Evolutionary conservation across 2,797 vertebrate species (phyloP).

Genomic region (Oryzias sinensis): DNA sequence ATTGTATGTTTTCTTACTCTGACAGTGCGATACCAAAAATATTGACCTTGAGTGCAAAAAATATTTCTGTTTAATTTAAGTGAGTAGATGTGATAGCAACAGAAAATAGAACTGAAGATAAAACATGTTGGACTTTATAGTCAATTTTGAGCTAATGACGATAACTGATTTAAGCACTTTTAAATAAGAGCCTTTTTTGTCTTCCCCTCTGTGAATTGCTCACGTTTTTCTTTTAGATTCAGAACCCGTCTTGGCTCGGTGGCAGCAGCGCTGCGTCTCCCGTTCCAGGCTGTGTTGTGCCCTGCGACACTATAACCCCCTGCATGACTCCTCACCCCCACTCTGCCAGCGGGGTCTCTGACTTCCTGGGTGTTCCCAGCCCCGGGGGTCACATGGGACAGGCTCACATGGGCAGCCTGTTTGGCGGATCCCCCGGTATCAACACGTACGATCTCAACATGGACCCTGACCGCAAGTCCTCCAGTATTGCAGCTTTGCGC

Average conservation of each 20-base stretch:
- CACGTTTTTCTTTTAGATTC: conserved; percentile 81
- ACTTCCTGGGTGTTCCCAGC: conserved; percentile 88
- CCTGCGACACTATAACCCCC: conserved; percentile 91
- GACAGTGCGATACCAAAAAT: too few relatives aligned
- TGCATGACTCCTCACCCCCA: conserved; percentile 98
- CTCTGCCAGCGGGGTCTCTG: conserved; percentile 85
- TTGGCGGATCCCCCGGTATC: conserved; percentile 84
- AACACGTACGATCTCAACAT: conserved; percentile 94
- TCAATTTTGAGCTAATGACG: too few relatives aligned
- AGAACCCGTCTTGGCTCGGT: conserved; percentile 96
- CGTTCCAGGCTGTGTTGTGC: conserved; percentile 92
- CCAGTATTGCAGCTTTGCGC: conserved; percentile 94
- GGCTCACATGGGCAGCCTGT: conserved; percentile 95
- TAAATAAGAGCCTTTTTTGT: too few relatives aligned
- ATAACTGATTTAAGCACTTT: too few relatives aligned
- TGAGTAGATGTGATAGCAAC: too few relatives aligned
- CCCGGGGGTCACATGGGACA: conserved; percentile 89
- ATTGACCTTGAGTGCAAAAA: too few relatives aligned
- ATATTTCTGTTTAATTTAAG: too few relatives aligned
- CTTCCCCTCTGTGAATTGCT: neutral
- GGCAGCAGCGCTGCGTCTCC: conserved; percentile 90
- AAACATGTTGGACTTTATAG: too few relatives aligned
- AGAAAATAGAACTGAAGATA: too few relatives aligned
- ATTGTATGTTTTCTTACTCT: too few relatives aligned
- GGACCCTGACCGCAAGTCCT: conserved; percentile 98